Base-by-base conservation (phyloP, 2,888 invertebrate species). In the Pollenia amentaria region DNA sequence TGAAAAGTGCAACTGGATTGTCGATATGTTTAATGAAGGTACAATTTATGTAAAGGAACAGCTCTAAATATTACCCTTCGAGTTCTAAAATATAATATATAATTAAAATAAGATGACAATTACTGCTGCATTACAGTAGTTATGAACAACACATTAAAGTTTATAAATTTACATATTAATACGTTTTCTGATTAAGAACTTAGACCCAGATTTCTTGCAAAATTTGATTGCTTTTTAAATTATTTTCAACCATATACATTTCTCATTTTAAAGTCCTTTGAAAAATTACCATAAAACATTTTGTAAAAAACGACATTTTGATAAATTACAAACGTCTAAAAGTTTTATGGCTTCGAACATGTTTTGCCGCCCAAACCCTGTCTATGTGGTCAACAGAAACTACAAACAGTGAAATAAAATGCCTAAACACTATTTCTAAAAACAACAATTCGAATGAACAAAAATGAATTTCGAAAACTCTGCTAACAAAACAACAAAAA, bases 281-380 rank as follows among this genome's bases (percentile, higher is more conserved):
- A 64, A 18, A 64, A 42, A 55, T 48, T 18, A 21, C 42, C 51
- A 53, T 12, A 40, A 60, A 48, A n/a, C 21, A 62, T 21, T 53
- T 14, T 16, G 18, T 0, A 76, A 21, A 60, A 46, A 62, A 16
- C 44, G 29, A 12, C 62, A 53, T 73, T 29, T 29, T 79, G 69
- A 84, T 75, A 84, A 75, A 79, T 84, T 79, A 62, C 79, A 70
- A 18, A 21, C 46, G 69, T 18, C 21, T 16, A 29, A 12, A 84
- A 76, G 53, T 79, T 80, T 70, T 70, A 79, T 70, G 21, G 18
- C 51, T 67, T 73, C 73, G 51, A 48, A 72, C 65, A 40, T 12
- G 7, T 46, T 40, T 67, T 40, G 4, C 64, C 57, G n/a, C n/a
- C 57, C 38, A 7, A 21, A 10, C 12, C 40, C 6, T 53, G 16